These are phyloP conservation scores for Phortica magna DNA, from an alignment of 2,888 invertebrate species.

Conservation along the genomic window DNA sequence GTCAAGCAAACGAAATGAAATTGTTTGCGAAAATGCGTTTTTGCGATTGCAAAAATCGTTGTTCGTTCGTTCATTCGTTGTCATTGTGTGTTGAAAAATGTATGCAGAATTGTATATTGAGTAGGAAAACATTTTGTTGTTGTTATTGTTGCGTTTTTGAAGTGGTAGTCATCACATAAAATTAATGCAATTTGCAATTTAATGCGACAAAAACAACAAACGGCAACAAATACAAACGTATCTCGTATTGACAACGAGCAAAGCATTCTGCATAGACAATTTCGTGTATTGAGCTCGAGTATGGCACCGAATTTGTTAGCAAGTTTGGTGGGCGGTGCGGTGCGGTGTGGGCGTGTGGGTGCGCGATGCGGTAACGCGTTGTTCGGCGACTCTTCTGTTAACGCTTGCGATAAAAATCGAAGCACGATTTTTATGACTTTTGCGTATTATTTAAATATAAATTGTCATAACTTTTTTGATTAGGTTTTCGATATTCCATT, in stretches of 20 bases:
- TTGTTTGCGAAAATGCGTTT: constrained; percentile 27
- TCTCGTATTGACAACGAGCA: background rate
- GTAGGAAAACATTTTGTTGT: background rate
- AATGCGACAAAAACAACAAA: constrained; percentile 25
- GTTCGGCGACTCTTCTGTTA: background rate
- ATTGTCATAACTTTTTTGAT: constrained; percentile 35
- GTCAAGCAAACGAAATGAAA: constrained; percentile 5
- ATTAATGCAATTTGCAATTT: constrained; percentile 35
- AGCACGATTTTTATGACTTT: constrained; percentile 32
- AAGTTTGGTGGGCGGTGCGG: too few relatives aligned
- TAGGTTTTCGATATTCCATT: constrained; percentile 14
- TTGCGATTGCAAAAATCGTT: background rate
- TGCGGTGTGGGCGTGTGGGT: background rate
- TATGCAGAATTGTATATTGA: background rate
- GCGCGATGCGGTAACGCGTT: background rate
- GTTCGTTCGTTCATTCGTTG: background rate
- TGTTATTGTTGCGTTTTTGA: background rate
- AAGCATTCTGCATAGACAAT: background rate
- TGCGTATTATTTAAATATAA: constrained; percentile 33
- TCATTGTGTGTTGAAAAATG: constrained; percentile 6
- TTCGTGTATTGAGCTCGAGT: too few relatives aligned
- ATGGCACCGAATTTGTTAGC: too few relatives aligned
- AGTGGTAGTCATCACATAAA: constrained; percentile 9
- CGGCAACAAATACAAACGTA: background rate
- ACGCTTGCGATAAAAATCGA: constrained; percentile 26